Conservation (phyloP, 2,113 vertebrate genomes). For the Periophthalmus modestus region DNA sequence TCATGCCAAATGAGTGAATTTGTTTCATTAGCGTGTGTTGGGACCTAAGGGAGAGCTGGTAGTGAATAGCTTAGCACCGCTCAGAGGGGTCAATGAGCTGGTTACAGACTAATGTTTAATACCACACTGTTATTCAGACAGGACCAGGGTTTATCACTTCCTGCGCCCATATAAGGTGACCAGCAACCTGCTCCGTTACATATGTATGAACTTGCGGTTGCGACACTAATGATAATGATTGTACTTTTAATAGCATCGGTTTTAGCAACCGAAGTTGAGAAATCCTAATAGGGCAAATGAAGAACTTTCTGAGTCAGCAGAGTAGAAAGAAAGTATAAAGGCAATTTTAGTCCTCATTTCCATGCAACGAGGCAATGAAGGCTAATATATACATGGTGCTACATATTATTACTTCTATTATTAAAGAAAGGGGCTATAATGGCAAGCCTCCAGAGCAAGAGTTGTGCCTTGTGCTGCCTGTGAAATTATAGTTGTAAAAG, state of each 20-base stretch:
- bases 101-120: constrained; percentile 71
- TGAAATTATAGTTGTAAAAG: not conserved
- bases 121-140: constrained; percentile 45
- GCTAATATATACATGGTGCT: constrained; percentile 2
- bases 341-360: constrained; percentile 9
- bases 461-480: not conserved
- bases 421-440: not conserved
- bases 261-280: constrained; percentile 21
- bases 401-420: constrained; percentile 8
- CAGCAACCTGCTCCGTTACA: constrained; percentile 25
- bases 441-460: not conserved
- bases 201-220: constrained; percentile 11
- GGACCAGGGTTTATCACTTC: constrained; percentile 29
- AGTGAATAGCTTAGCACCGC: constrained; percentile 57
- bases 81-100: constrained; percentile 67
- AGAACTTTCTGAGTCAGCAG: constrained; percentile 20
- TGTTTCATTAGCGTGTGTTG: constrained; percentile 63
- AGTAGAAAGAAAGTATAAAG: constrained; percentile 7
- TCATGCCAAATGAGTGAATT: constrained; percentile 61
- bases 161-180: constrained; percentile 26
- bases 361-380: constrained; percentile 4
- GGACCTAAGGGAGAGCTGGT: constrained; percentile 43
- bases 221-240: constrained; percentile 16
- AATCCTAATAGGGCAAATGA: constrained; percentile 24
- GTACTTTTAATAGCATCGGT: constrained; percentile 6